These are phyloP conservation scores for Chymomyza fuscimana DNA, from an alignment of 2,888 invertebrate genomes.

Conservation along the genomic window DNA sequence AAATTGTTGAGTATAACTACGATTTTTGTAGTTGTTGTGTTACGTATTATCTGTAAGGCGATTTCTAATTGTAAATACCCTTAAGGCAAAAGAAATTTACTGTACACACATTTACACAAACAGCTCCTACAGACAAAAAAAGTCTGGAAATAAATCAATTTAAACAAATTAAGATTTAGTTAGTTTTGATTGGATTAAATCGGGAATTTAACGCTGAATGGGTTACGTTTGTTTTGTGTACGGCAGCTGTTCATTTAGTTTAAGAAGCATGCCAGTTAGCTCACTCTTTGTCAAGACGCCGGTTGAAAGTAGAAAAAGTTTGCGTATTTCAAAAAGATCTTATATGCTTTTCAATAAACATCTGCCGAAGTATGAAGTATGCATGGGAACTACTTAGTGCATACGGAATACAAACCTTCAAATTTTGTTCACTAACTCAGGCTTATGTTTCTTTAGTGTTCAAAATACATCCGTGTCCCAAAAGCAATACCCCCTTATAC, in stretches of 20 bases:
- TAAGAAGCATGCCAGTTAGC: no score
- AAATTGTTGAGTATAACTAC: conserved; percentile 62
- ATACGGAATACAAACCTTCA: no score
- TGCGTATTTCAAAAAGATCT: no score
- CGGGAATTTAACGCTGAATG: neutral
- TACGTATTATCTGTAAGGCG: conserved; percentile 28
- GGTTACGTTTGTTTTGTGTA: neutral
- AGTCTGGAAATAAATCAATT: neutral
- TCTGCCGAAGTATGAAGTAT: no score
- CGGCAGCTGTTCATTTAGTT: neutral
- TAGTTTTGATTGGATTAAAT: neutral
- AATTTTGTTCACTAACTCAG: no score
- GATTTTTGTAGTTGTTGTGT: conserved; percentile 40
- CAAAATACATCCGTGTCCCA: no score
- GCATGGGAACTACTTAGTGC: no score
- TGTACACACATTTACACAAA: conserved; percentile 39
- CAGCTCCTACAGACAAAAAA: neutral
- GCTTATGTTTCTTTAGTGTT: no score
- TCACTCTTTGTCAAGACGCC: no score
- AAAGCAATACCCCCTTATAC: no score
- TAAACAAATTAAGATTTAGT: neutral
- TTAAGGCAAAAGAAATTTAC: conserved; percentile 44
- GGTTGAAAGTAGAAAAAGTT: no score
- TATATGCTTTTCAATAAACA: no score
- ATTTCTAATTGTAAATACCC: conserved; percentile 48